Evolutionary conservation across 2,797 vertebrate genomes (phyloP).

Genomic region (Urocyon cinereoargenteus): DNA sequence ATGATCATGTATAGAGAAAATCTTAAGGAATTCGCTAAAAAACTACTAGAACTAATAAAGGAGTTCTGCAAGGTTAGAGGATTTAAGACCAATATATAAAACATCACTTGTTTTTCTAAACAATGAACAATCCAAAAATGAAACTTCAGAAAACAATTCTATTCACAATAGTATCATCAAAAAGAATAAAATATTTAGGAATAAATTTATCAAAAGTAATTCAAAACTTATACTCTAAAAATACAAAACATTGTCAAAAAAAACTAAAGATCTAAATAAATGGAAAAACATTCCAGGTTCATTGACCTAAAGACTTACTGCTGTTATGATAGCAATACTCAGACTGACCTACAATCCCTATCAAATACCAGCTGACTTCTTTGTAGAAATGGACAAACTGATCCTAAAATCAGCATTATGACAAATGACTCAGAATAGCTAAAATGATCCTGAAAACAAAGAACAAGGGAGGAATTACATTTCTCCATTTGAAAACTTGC

Average conservation of each 20-base stretch:
- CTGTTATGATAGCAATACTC: not conserved
- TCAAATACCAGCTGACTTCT: not conserved
- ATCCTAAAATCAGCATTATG: slow-evolving; percentile 49
- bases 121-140: not conserved
- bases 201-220: not conserved
- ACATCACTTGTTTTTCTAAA: not conserved
- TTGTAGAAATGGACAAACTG: not conserved
- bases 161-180: not conserved
- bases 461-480: not conserved
- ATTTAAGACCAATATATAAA: not conserved
- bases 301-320: not conserved
- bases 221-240: not conserved
- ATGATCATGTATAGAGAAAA: not conserved
- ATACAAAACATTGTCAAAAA: not conserved
- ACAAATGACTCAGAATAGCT: not conserved
- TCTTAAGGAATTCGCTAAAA: not conserved
- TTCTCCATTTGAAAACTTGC: not conserved
- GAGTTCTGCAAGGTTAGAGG: not conserved
- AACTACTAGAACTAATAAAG: not conserved
- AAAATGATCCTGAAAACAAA: not conserved
- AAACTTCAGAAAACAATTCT: slow-evolving; percentile 3
- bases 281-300: not conserved
- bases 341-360: not conserved
- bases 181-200: not conserved
- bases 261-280: slow-evolving; percentile 16